phyloP scores from a whole-genome alignment of 2,888 invertebrate species.

The Acrocyrtus sp. region DNA sequence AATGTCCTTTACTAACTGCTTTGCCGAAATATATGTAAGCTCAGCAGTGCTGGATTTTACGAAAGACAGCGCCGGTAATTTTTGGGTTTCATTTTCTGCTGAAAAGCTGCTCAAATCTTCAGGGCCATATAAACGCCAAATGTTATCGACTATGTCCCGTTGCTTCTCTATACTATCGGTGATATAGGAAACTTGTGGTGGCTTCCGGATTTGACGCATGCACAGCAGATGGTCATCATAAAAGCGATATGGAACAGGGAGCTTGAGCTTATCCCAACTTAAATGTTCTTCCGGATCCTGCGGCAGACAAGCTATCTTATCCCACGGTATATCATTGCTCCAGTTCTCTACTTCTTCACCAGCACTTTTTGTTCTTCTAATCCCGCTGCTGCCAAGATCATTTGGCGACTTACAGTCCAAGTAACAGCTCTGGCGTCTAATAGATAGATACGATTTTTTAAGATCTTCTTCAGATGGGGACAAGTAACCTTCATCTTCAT shows the following conservation, averaged over 20 bases:
- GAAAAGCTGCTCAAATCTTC: too few relatives aligned
- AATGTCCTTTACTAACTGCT: constrained; percentile 53
- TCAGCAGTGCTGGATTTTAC: not conserved
- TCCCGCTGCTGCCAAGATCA: not conserved
- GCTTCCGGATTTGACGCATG: constrained; percentile 25
- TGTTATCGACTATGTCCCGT: constrained; percentile 8
- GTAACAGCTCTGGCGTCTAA: constrained; percentile 4
- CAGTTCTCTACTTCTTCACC: constrained; percentile 6
- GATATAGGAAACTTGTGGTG: constrained; percentile 14
- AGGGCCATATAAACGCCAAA: constrained; percentile 23
- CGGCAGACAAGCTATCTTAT: constrained; percentile 38
- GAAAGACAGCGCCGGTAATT: too few relatives aligned
- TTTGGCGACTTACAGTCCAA: constrained; percentile 13
- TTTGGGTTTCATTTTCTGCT: too few relatives aligned
- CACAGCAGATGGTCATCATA: constrained; percentile 30
- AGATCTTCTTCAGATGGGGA: constrained; percentile 55
- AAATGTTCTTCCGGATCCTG: constrained; percentile 35
- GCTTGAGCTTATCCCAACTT: constrained; percentile 51
- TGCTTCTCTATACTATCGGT: constrained; percentile 21
- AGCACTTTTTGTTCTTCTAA: not conserved
- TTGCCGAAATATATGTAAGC: constrained; percentile 28
- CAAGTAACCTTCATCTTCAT: constrained; percentile 59
- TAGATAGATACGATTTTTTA: constrained; percentile 1
- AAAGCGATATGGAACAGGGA: constrained; percentile 54
- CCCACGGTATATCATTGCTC: constrained; percentile 52